Evolutionary conservation across 2,113 vertebrate genomes (phyloP), one percentile per base, ranked within the genome.

Genomic region (Campylomormyrus tamandua): DNA sequence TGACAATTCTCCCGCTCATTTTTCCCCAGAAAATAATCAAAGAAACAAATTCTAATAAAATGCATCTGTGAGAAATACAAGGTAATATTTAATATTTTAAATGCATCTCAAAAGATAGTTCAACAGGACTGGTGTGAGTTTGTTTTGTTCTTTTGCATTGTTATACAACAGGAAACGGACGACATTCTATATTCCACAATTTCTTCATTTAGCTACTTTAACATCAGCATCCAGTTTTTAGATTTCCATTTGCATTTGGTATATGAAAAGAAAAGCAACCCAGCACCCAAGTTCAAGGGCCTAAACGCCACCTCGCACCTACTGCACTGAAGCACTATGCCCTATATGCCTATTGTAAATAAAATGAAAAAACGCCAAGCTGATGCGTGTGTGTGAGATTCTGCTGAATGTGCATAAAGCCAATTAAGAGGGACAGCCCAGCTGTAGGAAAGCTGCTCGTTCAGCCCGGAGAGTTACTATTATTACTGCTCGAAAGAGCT

Each of bases 381-480:
- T 87, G 52, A 88, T 87, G 77, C 62, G 87, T 88, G 77, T 91
- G 89, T 90, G 85, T 90, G 87, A 21, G 31, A 21, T 35, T 58
- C 31, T 62, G 87, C 74, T 84, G 83, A 45, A 84, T 48, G 83
- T n/a, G 83, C 74, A 49, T 15, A 85, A 90, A 91, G 90, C 84
- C 91, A 92, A 93, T 92, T 92, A 93, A 92, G 84, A 87, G 88
- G 53, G 66, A 19, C 46, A 56, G 45, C 50, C 87, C 90, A 90
- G 90, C 89, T 70, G 87, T 50, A 42, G 58, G 89, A 92, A 90
- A 74, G 35, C 89, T 80, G 91, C 77, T 90, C 80, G 90, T 62
- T 90, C 90, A 91, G 90, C 89, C 89, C 89, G 89, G 84, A 90
- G 50, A 86, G 90, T 88, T 91, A 88, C 88, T 91, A 90, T 91